Conservation (phyloP, 2,888 invertebrate species). For the Endomychus coccineus region DNA sequence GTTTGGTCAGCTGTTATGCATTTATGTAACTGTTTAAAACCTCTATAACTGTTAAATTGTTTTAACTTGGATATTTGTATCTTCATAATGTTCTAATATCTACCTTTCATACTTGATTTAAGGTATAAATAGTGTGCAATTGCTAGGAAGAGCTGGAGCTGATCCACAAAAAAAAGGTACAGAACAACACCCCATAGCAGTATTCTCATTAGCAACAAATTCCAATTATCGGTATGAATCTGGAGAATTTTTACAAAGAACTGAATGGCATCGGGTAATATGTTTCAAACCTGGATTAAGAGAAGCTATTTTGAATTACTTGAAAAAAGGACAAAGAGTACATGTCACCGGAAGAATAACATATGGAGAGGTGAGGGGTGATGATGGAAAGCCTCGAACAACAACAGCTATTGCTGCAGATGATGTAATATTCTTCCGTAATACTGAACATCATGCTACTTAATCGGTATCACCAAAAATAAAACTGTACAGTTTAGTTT, state of each 20-base stretch:
- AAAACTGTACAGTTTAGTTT: no score
- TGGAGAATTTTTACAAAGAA: constrained; percentile 75
- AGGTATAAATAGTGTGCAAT: constrained; percentile 78
- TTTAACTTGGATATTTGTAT: no score
- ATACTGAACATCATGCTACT: no score
- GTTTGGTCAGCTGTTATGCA: no score
- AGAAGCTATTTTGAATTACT: constrained; percentile 67
- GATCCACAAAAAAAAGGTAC: constrained; percentile 81
- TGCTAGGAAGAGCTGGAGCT: constrained; percentile 82
- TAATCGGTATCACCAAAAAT: no score
- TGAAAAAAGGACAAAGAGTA: constrained; percentile 81
- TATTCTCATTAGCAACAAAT: constrained; percentile 87
- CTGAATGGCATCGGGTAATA: constrained; percentile 87
- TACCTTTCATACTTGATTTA: constrained; percentile 23
- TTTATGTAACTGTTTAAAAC: no score
- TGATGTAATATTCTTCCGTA: constrained; percentile 79
- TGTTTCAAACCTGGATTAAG: constrained; percentile 80
- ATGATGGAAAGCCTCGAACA: constrained; percentile 60
- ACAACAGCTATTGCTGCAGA: constrained; percentile 82
- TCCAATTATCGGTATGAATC: constrained; percentile 72
- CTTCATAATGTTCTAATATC: no score
- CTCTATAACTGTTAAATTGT: no score
- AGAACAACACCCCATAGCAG: constrained; percentile 74
- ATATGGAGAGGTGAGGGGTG: constrained; percentile 77
- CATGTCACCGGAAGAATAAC: constrained; percentile 74